Evolutionary conservation across 2,888 invertebrate genomes (phyloP).

Genomic region (Eupithecia dodoneata): DNA sequence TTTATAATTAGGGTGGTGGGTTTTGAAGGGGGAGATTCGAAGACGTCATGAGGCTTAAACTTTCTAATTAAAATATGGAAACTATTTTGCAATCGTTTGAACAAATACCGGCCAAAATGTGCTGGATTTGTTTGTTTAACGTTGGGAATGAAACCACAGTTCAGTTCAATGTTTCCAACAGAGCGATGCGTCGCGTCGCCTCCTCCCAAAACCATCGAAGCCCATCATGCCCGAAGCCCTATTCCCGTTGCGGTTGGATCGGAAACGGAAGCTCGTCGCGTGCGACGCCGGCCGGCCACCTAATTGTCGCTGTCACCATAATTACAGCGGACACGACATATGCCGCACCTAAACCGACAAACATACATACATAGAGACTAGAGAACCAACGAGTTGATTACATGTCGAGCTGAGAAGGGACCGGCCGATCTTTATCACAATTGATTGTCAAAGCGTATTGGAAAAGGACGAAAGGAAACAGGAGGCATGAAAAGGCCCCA

Average conservation of each 20-base stretch:
- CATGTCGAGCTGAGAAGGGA: constrained; percentile 13
- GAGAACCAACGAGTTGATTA: constrained; percentile 19
- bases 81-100: not conserved
- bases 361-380: not conserved
- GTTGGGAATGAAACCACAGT: not conserved
- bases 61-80: constrained; percentile 3
- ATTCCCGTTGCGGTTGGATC: constrained; percentile 65
- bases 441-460: constrained; percentile 7
- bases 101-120: not conserved
- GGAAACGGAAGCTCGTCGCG: constrained; percentile 79
- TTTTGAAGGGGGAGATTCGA: not conserved
- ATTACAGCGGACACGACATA: constrained; percentile 62
- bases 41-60: not conserved
- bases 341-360: constrained; percentile 47
- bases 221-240: constrained; percentile 43
- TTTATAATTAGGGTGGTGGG: constrained; percentile 17
- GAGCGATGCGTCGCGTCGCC: not conserved
- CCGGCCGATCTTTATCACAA: constrained; percentile 10
- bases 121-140: not conserved
- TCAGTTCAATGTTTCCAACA: not conserved
- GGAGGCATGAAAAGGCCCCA: not conserved
- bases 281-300: constrained; percentile 52
- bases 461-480: not conserved
- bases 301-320: constrained; percentile 74
- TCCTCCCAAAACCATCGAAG: constrained; percentile 34